Evolutionary conservation across 2,797 vertebrate genomes (phyloP).

Genomic region (Eleutherodactylus coqui): DNA sequence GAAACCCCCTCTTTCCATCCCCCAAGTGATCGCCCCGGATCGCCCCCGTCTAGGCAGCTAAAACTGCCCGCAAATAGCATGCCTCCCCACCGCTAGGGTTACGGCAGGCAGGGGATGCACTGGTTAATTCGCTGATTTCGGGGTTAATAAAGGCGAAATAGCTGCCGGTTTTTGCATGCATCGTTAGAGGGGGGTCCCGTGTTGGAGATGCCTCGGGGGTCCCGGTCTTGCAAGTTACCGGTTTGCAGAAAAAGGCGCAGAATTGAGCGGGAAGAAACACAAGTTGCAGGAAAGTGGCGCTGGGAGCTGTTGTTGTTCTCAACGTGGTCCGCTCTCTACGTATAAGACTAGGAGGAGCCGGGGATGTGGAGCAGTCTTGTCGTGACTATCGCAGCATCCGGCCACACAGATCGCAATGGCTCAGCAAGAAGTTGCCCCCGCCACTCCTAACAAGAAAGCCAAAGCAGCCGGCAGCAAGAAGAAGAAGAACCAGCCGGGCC

Average conservation of each 20-base stretch:
- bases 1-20: neutral
- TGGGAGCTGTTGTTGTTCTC: constrained; percentile 84
- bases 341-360: constrained; percentile 70
- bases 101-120: constrained; percentile 64
- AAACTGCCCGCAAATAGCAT: constrained; percentile 56
- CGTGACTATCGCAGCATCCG: neutral
- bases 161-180: neutral
- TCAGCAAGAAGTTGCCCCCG: constrained; percentile 64
- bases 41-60: rapidly evolving
- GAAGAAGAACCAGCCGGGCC: constrained; percentile 85
- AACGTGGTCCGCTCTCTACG: constrained; percentile 79
- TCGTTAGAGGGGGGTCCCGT: constrained; percentile 19
- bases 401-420: constrained; percentile 70
- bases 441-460: constrained; percentile 66
- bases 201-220: neutral
- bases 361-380: neutral
- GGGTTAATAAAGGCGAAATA: neutral
- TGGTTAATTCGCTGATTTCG: constrained; percentile 54
- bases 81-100: constrained; percentile 71
- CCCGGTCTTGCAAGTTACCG: neutral
- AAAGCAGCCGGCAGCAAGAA: constrained; percentile 71
- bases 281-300: constrained; percentile 70
- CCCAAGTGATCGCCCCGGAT: rapidly evolving
- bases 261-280: constrained; percentile 77
- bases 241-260: constrained; percentile 52